Conservation (phyloP, 2,797 vertebrate genomes). For the Denticeps clupeoides region DNA sequence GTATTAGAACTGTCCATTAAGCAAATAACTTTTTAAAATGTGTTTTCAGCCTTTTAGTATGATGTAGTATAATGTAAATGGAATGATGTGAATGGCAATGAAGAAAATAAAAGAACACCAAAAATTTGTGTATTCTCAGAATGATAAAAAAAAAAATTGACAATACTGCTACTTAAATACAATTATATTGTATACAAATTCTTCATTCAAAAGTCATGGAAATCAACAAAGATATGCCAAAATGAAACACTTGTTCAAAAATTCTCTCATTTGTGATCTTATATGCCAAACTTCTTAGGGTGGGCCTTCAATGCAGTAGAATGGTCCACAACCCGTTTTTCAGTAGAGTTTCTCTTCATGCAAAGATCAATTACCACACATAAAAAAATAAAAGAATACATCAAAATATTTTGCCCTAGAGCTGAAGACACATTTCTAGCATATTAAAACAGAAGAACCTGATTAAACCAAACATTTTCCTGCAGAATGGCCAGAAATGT, state of each 20-base stretch:
- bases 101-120: no score
- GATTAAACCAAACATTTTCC: constrained; percentile 52
- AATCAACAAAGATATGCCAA: no score
- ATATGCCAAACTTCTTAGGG: no score
- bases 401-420: constrained; percentile 29
- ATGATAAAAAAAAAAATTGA: neutral
- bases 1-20: constrained; percentile 31
- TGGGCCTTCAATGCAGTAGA: no score
- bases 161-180: neutral
- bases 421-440: constrained; percentile 65
- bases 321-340: no score
- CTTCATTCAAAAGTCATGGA: no score
- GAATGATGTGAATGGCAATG: neutral
- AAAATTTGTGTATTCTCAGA: neutral
- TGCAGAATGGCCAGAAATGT: constrained; percentile 9
- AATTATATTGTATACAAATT: no score
- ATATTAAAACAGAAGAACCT: constrained; percentile 25
- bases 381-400: constrained; percentile 9
- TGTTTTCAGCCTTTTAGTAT: constrained; percentile 57
- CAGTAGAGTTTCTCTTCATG: neutral
- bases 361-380: neutral
- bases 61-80: constrained; percentile 2
- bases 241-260: no score
- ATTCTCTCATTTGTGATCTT: no score
- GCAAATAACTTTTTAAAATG: constrained; percentile 41